Base-by-base conservation (phyloP, 92 coral and sea anemone genomes). In the Diadumene lineata region DNA sequence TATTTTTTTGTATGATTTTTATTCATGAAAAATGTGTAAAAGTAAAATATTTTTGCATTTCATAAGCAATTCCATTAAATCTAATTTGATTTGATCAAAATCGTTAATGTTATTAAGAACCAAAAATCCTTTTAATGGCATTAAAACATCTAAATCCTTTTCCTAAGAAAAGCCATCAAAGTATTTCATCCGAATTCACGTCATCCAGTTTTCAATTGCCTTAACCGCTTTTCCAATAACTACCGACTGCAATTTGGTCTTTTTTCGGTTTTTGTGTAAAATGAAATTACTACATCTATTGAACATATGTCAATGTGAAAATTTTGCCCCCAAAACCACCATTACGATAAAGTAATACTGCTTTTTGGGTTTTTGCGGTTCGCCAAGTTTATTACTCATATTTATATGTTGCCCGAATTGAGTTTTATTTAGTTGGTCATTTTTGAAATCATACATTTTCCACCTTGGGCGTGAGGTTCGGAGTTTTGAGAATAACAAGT, bases 181-280 rank as follows among this genome's bases (percentile, higher is more conserved):
- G 48, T 13, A 4, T n/a, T 38, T 38, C 13, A 38, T 4, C 48
- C 48, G 48, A 38, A 4, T 38, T 4, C 13, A 38, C 48, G 48
- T 4, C 48, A 38, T 4, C 48, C 48, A 13, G 6, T 38, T 38
- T 38, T 53, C 58, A 53, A 53, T 53, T 53, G 19, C n/a, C 19
- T 53, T 53, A n/a, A 21, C 58, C 58, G 58, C 58, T 53, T 9
- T 60, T 56, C 38, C 28, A 2, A 26, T 56, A 57, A 68, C 82
- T 53, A 25, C 60, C 13, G 43, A 1, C 74, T 61, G 18, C 60
- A 32, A 56, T 78, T 44, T 60, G 25, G 53, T 56, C 68, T 78
- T 75, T 22, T 75, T 78, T 78, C 68, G 68, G 75, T 75, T 73
- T 64, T 78, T 68, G 82, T 57, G 57, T 31, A 29, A 76, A 74